Evolutionary conservation across 2,113 vertebrate species (phyloP), one percentile per base, ranked within the genome.

Genomic region (Gymnarchus niloticus): DNA sequence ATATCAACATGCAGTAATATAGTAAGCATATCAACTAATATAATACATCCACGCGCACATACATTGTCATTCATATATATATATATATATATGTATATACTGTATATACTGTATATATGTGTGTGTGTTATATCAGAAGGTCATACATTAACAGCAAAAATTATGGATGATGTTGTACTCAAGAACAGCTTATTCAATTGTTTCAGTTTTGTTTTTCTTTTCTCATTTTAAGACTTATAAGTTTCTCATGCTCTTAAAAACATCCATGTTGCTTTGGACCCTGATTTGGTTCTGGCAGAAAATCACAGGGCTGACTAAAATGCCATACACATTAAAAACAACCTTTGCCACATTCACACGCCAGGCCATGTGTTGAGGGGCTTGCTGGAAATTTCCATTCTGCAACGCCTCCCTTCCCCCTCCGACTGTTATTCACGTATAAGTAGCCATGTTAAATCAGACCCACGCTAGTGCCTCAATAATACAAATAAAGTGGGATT

Each of bases 1-100:
- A 83, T 65, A 25, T 25, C 54, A 19, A 87, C 56, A 86, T n/a
- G 73, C 59, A 51, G 23, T 65, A 10, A 49, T 61, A 65, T 56
- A 65, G 7, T 49, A 44, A 82, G n/a, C 17, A 65, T 12, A 56
- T 54, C 69, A 37, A 33, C 17, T 23, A 37, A 41, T 33, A 51
- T n/a, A n/a, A n/a, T 2, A 37, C 65, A 69, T 69, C 28, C 65
- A 19, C 41, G n/a, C n/a, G n/a, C n/a, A 19, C 28, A 10, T 41
- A 19, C 14, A 69, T 69, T 14, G 41, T 33, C 87, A 65, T 51
- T 56, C 57, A 87, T 48, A 84, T 6, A 51, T 17, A 52, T 54
- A n/a, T 10, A 77, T 77, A 56, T 56, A 84, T 56, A 69, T n/a
- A 28, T 28, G 81, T 21, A 78, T 52, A 44, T 37, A 37, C 21